These are phyloP conservation scores for Pyrrhia umbra DNA, from an alignment of 2,888 invertebrate species.

Conservation along the genomic window DNA sequence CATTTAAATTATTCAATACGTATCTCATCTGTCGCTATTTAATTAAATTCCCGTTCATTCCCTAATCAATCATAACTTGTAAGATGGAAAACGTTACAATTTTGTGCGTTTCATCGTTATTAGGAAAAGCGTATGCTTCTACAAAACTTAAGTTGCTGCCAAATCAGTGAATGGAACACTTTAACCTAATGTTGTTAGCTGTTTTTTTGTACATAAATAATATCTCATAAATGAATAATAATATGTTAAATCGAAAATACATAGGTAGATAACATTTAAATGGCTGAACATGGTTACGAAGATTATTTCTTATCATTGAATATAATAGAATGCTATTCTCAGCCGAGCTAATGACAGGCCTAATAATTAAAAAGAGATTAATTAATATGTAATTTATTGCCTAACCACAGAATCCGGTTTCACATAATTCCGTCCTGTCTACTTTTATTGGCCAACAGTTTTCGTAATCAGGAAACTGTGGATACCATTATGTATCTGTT, in stretches of 20 bases:
- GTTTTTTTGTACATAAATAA: not conserved
- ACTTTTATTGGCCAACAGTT: conserved; percentile 6
- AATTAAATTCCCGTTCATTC: not conserved
- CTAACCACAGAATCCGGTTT: conserved; percentile 36
- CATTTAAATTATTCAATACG: not conserved
- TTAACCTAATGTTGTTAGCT: not conserved
- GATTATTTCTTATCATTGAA: not conserved
- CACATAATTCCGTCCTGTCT: conserved; percentile 1
- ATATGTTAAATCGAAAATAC: not conserved
- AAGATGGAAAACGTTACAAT: conserved; percentile 11
- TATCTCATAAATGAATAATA: not conserved
- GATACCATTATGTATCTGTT: not conserved
- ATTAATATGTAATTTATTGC: conserved; percentile 22
- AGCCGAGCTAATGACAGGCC: conserved; percentile 3
- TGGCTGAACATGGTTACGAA: not conserved
- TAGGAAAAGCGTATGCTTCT: not conserved
- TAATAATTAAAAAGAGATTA: conserved; percentile 26
- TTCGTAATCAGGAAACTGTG: conserved; percentile 12
- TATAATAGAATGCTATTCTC: not conserved
- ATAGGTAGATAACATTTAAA: not conserved
- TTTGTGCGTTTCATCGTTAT: conserved; percentile 5
- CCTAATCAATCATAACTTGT: conserved; percentile 7
- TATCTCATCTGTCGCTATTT: not conserved
- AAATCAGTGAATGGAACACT: not conserved
- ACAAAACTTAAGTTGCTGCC: not conserved